Evolutionary conservation across 2,797 vertebrate genomes (phyloP).

Genomic region (Sebastes elongatus): DNA sequence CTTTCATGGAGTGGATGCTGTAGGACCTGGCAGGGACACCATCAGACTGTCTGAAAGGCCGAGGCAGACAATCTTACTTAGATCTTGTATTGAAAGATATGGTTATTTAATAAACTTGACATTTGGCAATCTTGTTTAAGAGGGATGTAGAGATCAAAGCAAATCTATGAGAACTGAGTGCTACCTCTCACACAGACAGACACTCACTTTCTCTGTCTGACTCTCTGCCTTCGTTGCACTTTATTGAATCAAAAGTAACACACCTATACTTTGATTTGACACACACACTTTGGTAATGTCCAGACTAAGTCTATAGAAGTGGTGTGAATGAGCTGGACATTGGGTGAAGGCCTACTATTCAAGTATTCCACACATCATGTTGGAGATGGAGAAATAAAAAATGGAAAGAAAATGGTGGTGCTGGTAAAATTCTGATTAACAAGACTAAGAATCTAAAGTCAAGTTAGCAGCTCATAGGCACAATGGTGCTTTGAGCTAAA

Average conservation of each 20-base stretch:
- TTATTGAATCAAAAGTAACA: background rate
- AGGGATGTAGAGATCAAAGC: constrained; percentile 16
- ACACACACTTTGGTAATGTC: background rate
- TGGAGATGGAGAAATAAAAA: background rate
- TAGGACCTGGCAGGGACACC: constrained; percentile 46
- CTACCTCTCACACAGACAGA: background rate
- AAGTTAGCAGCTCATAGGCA: no score
- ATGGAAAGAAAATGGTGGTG: no score
- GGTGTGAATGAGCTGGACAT: background rate
- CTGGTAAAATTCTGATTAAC: background rate
- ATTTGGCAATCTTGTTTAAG: constrained; percentile 30
- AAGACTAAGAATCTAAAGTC: background rate
- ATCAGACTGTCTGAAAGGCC: constrained; percentile 28
- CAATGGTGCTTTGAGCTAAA: no score
- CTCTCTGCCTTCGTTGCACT: background rate
- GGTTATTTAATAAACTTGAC: constrained; percentile 53
- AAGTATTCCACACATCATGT: background rate
- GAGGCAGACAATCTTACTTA: constrained; percentile 23
- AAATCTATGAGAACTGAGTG: constrained; percentile 8
- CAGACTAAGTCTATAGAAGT: background rate
- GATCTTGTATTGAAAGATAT: constrained; percentile 50
- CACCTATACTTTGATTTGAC: background rate
- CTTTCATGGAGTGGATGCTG: constrained; percentile 68
- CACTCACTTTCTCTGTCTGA: background rate
- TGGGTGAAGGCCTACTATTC: background rate